phyloP scores from a whole-genome alignment of 2,113 vertebrate species.

The Edolisoma coerulescens region DNA sequence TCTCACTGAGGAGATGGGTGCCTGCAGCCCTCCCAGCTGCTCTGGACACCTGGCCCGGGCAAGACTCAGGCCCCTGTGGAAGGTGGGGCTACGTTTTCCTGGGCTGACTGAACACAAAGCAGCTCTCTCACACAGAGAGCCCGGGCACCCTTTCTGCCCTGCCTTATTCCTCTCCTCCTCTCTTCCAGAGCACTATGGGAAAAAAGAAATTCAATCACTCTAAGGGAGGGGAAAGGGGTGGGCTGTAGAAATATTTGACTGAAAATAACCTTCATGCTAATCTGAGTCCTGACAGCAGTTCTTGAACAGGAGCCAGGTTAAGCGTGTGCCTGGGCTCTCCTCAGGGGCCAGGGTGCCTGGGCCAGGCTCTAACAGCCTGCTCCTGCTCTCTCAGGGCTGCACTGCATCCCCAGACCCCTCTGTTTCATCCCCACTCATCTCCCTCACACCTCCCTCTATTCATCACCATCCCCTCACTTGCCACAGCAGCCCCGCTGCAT shows the following conservation, averaged over 20 bases:
- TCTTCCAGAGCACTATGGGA: neutral
- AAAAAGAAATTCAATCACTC: slow-evolving; percentile 44
- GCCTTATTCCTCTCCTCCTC: neutral
- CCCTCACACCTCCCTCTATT: neutral
- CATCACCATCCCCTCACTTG: neutral
- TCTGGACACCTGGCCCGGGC: fast-evolving
- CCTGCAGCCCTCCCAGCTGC: neutral
- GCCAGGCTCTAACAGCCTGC: neutral
- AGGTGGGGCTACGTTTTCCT: fast-evolving
- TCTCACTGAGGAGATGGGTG: neutral
- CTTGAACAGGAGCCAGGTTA: neutral
- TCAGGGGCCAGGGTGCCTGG: neutral
- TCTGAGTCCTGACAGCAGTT: neutral
- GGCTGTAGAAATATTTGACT: slow-evolving; percentile 20
- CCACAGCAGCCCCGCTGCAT: fast-evolving
- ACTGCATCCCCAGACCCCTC: fast-evolving
- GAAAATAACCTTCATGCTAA: slow-evolving; percentile 54
- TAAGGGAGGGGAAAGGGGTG: slow-evolving; percentile 10
- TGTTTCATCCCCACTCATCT: neutral
- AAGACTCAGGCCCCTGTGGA: neutral
- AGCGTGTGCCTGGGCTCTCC: neutral
- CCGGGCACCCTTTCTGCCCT: fast-evolving
- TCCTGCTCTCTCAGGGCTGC: neutral
- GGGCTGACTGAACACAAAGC: neutral
- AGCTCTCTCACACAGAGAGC: neutral